phyloP scores from a whole-genome alignment of 1,140 invertebrate species.

The Cydia strobilella region DNA sequence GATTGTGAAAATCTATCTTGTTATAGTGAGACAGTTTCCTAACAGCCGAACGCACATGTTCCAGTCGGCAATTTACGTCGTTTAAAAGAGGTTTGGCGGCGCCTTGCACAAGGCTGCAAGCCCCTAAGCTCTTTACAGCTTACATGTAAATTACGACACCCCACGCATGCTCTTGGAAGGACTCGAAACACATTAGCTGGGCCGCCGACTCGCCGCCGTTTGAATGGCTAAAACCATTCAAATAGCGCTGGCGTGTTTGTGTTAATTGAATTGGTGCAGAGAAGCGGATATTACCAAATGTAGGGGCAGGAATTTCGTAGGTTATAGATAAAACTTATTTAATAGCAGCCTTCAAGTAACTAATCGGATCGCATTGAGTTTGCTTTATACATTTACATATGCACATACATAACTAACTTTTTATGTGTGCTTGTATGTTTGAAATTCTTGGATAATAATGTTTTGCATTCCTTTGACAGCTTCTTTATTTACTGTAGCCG shows the following conservation, averaged over 20 bases:
- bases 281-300: conserved; percentile 25
- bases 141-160: conserved; percentile 58
- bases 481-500: too few species aligned
- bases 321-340: conserved; percentile 6
- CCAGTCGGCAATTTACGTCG: conserved; percentile 58
- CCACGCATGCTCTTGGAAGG: conserved; percentile 38
- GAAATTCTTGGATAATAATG: neutral
- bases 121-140: conserved; percentile 57
- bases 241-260: neutral
- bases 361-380: neutral
- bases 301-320: conserved; percentile 11
- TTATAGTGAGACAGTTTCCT: conserved; percentile 30
- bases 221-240: conserved; percentile 6
- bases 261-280: conserved; percentile 27
- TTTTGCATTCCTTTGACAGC: too few species aligned
- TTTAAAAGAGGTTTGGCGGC: conserved; percentile 56
- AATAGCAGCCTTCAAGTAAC: neutral
- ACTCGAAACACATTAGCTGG: conserved; percentile 33
- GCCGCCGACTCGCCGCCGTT: neutral
- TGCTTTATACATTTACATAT: neutral
- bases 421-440: neutral
- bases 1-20: conserved; percentile 31
- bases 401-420: neutral
- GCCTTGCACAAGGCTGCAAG: conserved; percentile 65
- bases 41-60: conserved; percentile 38